These are phyloP conservation scores for Spisula solida DNA, from an alignment of 2,888 invertebrate species.

Conservation along the genomic window DNA sequence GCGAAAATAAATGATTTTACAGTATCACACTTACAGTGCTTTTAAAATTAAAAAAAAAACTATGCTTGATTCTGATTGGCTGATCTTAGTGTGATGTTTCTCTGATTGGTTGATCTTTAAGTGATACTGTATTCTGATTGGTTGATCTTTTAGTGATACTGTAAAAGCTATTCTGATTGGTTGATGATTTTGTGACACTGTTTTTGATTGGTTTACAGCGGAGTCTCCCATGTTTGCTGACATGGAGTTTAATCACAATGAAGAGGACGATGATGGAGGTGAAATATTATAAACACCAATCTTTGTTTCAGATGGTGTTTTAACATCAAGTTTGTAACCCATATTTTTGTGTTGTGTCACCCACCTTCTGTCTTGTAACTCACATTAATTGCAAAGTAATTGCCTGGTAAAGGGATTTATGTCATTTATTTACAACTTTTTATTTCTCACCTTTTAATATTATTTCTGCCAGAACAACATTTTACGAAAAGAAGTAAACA, in stretches of 20 bases:
- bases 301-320: conserved; percentile 47
- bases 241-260: conserved; percentile 77
- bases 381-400: conserved; percentile 34
- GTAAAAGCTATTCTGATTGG: not conserved
- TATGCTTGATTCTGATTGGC: not conserved
- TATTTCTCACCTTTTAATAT: conserved; percentile 13
- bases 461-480: not conserved
- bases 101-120: conserved; percentile 7
- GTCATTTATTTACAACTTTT: not conserved
- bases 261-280: conserved; percentile 72
- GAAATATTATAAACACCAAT: conserved; percentile 54
- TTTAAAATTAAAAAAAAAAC: not conserved
- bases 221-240: conserved; percentile 76
- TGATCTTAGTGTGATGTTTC: not conserved
- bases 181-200: not conserved
- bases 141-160: not conserved
- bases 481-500: not conserved
- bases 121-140: conserved; percentile 7
- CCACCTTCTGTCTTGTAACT: conserved; percentile 45
- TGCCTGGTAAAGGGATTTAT: not conserved
- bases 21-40: not conserved
- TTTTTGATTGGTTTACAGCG: conserved; percentile 71
- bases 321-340: conserved; percentile 53
- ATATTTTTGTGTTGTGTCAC: conserved; percentile 45
- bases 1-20: too few relatives aligned